Percentiles rank a stretch among this genome's conserved stretches.
Conservation (phyloP, 30 jellyfish, hydroid and myxozoan genomes). For the Turritopsis dohrnii region DNA sequence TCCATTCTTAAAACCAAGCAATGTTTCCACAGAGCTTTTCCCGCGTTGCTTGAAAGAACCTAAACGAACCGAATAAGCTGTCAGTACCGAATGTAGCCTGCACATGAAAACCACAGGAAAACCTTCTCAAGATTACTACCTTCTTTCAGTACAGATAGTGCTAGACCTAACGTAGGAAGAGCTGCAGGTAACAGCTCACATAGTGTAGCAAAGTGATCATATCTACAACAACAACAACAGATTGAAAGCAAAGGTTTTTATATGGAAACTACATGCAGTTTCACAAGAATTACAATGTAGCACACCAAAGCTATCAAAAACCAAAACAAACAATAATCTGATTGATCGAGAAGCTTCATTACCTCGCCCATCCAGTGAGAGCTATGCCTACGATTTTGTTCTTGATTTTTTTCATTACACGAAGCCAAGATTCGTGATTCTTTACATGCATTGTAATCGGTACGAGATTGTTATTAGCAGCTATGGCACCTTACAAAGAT, state of each 20-base stretch:
- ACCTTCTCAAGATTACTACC: conserved; percentile 20
- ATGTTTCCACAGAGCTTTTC: conserved; percentile 14
- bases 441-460: conserved; percentile 48
- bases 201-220: conserved; percentile 50
- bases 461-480: conserved; percentile 38
- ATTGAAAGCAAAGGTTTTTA: background rate
- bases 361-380: conserved; percentile 67
- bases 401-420: background rate
- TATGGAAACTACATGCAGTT: background rate
- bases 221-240: background rate
- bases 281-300: too few relatives aligned
- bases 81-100: background rate
- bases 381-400: conserved; percentile 39
- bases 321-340: background rate
- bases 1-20: conserved; percentile 27
- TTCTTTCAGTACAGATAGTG: conserved; percentile 32
- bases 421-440: conserved; percentile 50
- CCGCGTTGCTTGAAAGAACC: conserved; percentile 26
- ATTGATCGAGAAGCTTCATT: background rate
- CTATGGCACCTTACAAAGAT: conserved; percentile 33
- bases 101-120: too few relatives aligned
- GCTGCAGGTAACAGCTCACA: conserved; percentile 61
- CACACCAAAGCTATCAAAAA: too few relatives aligned
- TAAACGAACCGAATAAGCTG: background rate
- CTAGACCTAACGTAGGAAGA: conserved; percentile 37